Evolutionary conservation across 2,113 vertebrate species (phyloP).

Genomic region (Channa maculata): DNA sequence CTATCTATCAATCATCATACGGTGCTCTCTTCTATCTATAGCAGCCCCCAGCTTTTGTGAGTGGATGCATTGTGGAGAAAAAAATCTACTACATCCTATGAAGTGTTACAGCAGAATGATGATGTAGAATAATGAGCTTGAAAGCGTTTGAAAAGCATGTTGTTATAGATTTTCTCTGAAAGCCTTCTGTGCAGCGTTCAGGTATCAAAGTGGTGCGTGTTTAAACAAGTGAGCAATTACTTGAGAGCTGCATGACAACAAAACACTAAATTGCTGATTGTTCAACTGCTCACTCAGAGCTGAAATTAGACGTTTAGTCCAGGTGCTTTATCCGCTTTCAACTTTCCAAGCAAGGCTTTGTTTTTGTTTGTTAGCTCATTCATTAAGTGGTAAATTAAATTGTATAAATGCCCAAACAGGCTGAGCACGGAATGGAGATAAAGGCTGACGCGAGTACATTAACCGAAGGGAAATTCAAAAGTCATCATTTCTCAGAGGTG

Average conservation of each 20-base stretch:
- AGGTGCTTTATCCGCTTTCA: background rate
- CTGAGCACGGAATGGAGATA: background rate
- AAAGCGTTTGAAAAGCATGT: background rate
- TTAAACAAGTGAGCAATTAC: background rate
- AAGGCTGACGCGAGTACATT: too few species aligned
- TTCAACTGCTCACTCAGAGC: background rate
- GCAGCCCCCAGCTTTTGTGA: background rate
- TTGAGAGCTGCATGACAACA: background rate
- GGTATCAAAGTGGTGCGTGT: background rate
- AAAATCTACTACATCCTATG: background rate
- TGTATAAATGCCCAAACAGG: background rate
- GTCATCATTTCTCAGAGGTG: too few species aligned
- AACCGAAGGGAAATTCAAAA: too few species aligned
- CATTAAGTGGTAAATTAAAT: background rate
- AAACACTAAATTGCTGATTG: background rate
- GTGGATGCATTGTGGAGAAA: background rate
- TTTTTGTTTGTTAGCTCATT: background rate
- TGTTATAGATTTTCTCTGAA: background rate
- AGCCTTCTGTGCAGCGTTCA: background rate
- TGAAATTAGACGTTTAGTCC: background rate
- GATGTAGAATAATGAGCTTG: background rate
- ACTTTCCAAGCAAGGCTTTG: background rate
- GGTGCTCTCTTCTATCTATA: background rate
- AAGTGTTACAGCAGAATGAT: background rate
- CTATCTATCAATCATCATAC: conserved; percentile 21